Conservation (phyloP, 2,888 invertebrate genomes). For the Cerastoderma edule region DNA sequence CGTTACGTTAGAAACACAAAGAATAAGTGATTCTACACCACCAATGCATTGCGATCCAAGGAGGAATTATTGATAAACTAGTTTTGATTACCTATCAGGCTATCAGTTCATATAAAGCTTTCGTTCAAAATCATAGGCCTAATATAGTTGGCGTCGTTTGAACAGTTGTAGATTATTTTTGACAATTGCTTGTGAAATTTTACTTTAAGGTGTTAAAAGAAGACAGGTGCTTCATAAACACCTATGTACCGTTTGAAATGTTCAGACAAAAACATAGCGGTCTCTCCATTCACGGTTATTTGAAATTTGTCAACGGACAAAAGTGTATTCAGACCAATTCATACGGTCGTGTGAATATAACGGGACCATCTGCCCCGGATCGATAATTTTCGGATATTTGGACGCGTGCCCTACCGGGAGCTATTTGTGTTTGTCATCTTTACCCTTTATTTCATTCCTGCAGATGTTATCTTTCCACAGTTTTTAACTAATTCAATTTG, state of each 20-base stretch:
- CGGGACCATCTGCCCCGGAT: slow-evolving; percentile 24
- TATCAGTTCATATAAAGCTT: too few species aligned
- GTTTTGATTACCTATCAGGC: too few species aligned
- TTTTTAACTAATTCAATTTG: too few species aligned
- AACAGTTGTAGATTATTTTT: too few species aligned
- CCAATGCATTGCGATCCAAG: too few species aligned
- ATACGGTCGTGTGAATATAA: slow-evolving; percentile 26
- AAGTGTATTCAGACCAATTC: slow-evolving; percentile 20
- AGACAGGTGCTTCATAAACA: slow-evolving; percentile 21
- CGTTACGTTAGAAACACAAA: too few species aligned
- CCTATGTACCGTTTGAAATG: background rate
- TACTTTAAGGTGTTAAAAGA: slow-evolving; percentile 3
- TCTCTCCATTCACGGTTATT: slow-evolving; percentile 11
- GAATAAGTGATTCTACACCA: too few species aligned
- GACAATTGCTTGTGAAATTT: background rate
- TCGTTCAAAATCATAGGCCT: too few species aligned
- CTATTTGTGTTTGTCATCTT: background rate
- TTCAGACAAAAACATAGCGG: slow-evolving; percentile 10
- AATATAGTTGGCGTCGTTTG: too few species aligned
- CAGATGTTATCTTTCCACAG: too few species aligned
- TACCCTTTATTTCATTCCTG: background rate
- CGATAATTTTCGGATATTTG: slow-evolving; percentile 25
- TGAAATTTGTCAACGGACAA: slow-evolving; percentile 18
- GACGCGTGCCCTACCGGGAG: slow-evolving; percentile 19
- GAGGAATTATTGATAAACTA: too few species aligned